phyloP scores from a whole-genome alignment of 2,113 vertebrate species.

The Herpetotheres cachinnans region DNA sequence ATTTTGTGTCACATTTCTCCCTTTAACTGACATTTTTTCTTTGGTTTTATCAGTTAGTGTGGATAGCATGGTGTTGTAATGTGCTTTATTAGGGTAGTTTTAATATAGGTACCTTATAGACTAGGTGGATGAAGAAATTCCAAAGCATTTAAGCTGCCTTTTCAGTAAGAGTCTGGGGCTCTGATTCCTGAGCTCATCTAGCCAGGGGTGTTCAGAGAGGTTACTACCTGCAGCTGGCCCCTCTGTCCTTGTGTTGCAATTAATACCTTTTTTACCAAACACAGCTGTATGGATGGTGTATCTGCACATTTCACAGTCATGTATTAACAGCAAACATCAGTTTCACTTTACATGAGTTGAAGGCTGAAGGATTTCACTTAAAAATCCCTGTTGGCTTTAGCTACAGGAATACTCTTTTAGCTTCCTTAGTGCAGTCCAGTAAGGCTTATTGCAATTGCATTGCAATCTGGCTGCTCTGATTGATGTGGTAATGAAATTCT shows the following conservation, averaged over 20 bases:
- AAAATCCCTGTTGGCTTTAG: background rate
- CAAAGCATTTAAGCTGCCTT: background rate
- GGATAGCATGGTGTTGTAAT: background rate
- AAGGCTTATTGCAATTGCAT: background rate
- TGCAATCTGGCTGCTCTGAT: background rate
- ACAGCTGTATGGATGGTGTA: background rate
- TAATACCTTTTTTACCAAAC: background rate
- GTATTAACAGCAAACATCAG: background rate
- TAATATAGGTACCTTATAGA: background rate
- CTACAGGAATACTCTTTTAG: background rate
- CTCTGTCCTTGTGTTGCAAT: background rate
- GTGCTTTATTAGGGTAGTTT: background rate
- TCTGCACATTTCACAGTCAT: background rate
- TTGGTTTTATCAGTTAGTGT: background rate
- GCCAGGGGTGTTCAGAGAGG: background rate
- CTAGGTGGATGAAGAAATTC: background rate
- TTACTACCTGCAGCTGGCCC: background rate
- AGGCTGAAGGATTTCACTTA: background rate
- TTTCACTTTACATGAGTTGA: background rate
- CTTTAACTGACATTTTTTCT: background rate
- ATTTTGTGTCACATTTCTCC: background rate
- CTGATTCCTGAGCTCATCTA: background rate
- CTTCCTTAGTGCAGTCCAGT: background rate
- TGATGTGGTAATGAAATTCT: conserved; percentile 7
- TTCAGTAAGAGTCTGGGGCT: background rate